Percentiles rank a stretch among this genome's conserved stretches.
These are phyloP conservation scores for Ruditapes philippinarum DNA, from an alignment of 1,140 invertebrate genomes.

Conservation along the genomic window DNA sequence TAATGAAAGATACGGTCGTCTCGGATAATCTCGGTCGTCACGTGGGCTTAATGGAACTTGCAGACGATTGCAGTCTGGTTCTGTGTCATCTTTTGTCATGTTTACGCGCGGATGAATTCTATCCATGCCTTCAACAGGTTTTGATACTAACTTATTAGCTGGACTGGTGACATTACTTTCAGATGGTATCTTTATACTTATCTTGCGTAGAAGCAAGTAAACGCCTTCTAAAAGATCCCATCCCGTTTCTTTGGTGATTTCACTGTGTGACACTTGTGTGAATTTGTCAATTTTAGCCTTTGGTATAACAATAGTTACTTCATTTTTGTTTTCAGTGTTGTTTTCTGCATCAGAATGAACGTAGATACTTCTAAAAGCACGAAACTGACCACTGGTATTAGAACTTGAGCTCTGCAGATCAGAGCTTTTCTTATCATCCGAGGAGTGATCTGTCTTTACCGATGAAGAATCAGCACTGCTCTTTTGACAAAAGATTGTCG, in stretches of 20 bases:
- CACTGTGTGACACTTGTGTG: constrained; percentile 27
- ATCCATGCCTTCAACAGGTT: background rate
- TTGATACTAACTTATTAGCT: background rate
- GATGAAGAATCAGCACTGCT: constrained; percentile 24
- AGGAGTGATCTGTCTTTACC: constrained; percentile 19
- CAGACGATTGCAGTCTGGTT: background rate
- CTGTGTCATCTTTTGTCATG: background rate
- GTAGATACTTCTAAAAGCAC: constrained; percentile 28
- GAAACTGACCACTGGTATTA: background rate
- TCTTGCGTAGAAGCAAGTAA: constrained; percentile 30
- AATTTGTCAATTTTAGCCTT: constrained; percentile 55
- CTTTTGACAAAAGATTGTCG: constrained; percentile 17
- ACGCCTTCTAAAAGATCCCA: constrained; percentile 46
- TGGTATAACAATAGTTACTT: constrained; percentile 34
- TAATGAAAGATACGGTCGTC: no score
- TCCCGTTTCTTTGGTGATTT: constrained; percentile 47
- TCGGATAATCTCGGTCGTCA: constrained; percentile 1
- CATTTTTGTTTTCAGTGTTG: background rate
- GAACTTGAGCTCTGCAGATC: background rate
- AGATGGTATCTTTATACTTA: constrained; percentile 2
- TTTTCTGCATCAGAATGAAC: background rate
- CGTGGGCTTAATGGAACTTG: background rate
- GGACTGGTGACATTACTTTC: background rate
- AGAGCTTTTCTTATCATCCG: background rate
- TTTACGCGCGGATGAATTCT: background rate